A percentile compares a stretch with the other conserved stretches of the same genome.
phyloP scores from a whole-genome alignment of 2,797 vertebrate species.

The Myioborus miniatus region DNA sequence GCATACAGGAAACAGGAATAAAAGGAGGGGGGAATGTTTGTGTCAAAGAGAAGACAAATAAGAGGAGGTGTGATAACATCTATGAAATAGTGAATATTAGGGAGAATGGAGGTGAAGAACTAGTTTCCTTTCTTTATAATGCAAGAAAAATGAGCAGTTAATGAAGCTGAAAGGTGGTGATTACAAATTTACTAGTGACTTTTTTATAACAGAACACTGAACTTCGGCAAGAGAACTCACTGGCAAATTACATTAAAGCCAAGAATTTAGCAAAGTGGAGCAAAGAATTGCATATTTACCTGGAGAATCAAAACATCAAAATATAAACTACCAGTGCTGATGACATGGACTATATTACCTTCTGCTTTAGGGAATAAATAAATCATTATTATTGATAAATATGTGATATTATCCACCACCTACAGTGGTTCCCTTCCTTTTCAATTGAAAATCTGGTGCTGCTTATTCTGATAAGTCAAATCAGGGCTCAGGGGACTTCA shows the following conservation, averaged over 20 bases:
- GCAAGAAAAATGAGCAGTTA: slow-evolving; percentile 38
- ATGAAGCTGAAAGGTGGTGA: slow-evolving; percentile 60
- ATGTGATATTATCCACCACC: not conserved
- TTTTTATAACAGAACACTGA: not conserved
- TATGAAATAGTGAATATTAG: not conserved
- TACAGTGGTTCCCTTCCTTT: not conserved
- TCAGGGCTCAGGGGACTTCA: not conserved
- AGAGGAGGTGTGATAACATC: not conserved
- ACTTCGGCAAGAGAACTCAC: not conserved
- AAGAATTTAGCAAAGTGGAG: not conserved
- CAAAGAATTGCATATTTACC: not conserved
- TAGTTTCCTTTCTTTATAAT: not conserved
- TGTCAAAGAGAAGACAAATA: slow-evolving; percentile 29
- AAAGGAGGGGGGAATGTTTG: not conserved
- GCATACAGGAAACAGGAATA: not conserved
- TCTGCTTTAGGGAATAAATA: not conserved
- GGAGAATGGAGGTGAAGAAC: not conserved
- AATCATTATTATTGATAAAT: slow-evolving; percentile 40
- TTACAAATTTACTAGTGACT: slow-evolving; percentile 17
- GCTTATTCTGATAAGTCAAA: not conserved
- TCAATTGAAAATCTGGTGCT: not conserved
- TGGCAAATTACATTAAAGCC: not conserved
- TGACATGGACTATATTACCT: not conserved
- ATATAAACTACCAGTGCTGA: not conserved
- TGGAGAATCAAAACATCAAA: not conserved